phyloP scores from a whole-genome alignment of 2,113 vertebrate species.

The Nycticebus coucang region DNA sequence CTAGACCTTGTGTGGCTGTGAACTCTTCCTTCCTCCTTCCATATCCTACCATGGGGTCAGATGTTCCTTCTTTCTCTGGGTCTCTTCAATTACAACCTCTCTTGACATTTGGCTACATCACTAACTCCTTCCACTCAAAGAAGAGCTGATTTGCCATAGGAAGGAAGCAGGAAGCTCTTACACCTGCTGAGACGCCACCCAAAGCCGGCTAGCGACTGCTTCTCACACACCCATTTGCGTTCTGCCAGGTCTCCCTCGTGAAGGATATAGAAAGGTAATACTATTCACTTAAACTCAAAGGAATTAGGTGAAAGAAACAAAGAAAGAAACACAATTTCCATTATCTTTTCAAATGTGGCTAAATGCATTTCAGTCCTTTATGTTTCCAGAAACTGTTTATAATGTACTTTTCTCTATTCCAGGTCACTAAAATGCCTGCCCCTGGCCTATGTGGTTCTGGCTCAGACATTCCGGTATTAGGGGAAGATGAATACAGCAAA shows the following conservation, averaged over 20 bases:
- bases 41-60: too few relatives aligned
- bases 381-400: background rate
- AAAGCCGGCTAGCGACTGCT: background rate
- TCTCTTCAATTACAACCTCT: background rate
- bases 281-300: background rate
- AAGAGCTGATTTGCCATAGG: background rate
- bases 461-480: background rate
- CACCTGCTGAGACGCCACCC: background rate
- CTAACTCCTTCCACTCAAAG: background rate
- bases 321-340: background rate
- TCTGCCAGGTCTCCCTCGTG: background rate
- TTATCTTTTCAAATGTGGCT: conserved; percentile 4
- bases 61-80: background rate
- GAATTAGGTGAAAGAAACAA: background rate
- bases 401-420: background rate
- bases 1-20: background rate
- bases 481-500: background rate
- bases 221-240: background rate
- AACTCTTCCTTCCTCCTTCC: background rate
- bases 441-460: background rate
- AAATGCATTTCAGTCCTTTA: background rate
- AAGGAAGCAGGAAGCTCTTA: background rate
- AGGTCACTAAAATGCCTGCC: background rate
- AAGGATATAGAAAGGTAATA: background rate
- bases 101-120: background rate